phyloP scores from a whole-genome alignment of 1,140 invertebrate species.

The Achatina immaculata region DNA sequence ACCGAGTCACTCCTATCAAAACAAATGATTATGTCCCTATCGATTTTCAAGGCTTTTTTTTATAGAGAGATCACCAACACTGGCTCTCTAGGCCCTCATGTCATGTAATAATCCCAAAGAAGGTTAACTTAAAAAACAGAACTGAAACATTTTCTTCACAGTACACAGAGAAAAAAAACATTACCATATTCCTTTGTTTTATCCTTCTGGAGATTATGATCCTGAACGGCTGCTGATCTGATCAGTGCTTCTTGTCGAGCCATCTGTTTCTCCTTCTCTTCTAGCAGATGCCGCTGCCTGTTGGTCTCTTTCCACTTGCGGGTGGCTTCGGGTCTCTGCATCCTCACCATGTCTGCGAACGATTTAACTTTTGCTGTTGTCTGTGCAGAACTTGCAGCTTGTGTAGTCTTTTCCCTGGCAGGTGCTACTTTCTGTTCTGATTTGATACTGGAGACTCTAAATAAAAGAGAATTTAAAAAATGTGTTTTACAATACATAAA shows the following conservation, averaged over 20 bases:
- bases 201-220: constrained; percentile 11
- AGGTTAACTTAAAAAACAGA: too few species aligned
- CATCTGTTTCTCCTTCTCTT: constrained; percentile 21
- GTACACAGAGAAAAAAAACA: too few species aligned
- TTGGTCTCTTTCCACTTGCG: constrained; percentile 44
- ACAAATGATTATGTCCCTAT: too few species aligned
- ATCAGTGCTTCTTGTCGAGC: constrained; percentile 10
- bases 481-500: too few species aligned
- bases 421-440: background rate
- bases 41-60: too few species aligned
- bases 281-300: constrained; percentile 18
- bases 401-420: background rate
- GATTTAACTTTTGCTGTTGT: constrained; percentile 49
- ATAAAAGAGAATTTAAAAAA: too few species aligned
- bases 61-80: too few species aligned
- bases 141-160: too few species aligned
- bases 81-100: too few species aligned
- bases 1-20: too few species aligned
- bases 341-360: constrained; percentile 57
- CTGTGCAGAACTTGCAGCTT: background rate
- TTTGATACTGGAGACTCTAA: background rate
- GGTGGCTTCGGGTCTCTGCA: constrained; percentile 66
- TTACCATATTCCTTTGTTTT: constrained; percentile 34
- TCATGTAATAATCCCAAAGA: too few species aligned
- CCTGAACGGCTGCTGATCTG: constrained; percentile 14